phyloP scores from a whole-genome alignment of 1,140 invertebrate genomes.

The Augochlora pura region DNA sequence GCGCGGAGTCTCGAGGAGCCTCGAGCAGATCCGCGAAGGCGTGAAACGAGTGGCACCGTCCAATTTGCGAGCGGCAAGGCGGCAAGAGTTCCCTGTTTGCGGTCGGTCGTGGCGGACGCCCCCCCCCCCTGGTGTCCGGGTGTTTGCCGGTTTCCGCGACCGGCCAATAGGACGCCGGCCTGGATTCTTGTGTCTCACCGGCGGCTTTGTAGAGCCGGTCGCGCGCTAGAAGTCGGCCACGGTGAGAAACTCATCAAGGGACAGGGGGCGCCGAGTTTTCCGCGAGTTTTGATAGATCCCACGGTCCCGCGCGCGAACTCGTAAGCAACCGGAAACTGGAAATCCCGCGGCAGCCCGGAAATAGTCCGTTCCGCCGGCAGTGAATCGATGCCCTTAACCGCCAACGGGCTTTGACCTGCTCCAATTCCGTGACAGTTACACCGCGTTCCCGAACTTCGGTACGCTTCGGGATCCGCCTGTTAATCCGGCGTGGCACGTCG shows the following conservation, averaged over 20 bases:
- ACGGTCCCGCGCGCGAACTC: not conserved
- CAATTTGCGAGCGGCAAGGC: slow-evolving; percentile 37
- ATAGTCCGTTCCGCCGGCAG: not conserved
- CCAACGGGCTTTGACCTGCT: not conserved
- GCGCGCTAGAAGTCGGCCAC: not conserved
- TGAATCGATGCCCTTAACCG: not conserved
- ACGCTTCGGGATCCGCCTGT: no score
- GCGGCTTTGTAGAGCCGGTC: slow-evolving; percentile 8
- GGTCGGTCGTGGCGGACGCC: slow-evolving; percentile 5
- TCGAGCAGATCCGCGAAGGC: not conserved
- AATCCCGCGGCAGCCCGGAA: not conserved
- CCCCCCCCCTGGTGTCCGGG: not conserved
- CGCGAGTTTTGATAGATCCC: slow-evolving; percentile 54
- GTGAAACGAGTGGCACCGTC: slow-evolving; percentile 13
- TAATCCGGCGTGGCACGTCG: no score
- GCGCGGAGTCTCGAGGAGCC: not conserved
- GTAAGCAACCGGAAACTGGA: not conserved
- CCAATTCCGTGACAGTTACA: not conserved
- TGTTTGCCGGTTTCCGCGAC: slow-evolving; percentile 8
- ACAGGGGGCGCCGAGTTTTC: not conserved
- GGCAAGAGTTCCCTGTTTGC: slow-evolving; percentile 25
- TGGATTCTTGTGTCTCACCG: slow-evolving; percentile 30
- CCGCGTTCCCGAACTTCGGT: no score
- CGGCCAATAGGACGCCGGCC: slow-evolving; percentile 18
- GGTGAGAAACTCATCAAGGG: slow-evolving; percentile 16